Percentiles rank a stretch among this genome's conserved stretches.
These are phyloP conservation scores for Silurus asotus DNA, from an alignment of 2,113 vertebrate species.

Conservation along the genomic window DNA sequence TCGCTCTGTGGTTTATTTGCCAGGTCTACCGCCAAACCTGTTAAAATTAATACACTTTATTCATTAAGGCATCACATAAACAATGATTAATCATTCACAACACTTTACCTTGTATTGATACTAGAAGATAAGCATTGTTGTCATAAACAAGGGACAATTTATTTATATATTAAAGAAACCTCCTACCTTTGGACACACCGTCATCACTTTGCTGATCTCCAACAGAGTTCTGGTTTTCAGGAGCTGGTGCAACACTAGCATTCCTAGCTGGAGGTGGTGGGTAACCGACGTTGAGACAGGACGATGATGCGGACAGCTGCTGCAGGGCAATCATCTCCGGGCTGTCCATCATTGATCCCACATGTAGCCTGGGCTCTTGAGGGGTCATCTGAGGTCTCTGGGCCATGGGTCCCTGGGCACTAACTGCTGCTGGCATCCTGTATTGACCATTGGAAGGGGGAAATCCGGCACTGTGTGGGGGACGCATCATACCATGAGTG, in stretches of 20 bases:
- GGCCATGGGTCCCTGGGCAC: constrained; percentile 54
- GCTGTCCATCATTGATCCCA: constrained; percentile 95
- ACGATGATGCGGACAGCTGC: constrained; percentile 89
- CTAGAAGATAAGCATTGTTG: not conserved
- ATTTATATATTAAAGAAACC: not conserved
- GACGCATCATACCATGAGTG: constrained; percentile 74
- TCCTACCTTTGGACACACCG: constrained; percentile 65
- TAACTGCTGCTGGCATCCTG: constrained; percentile 70
- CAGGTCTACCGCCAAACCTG: constrained; percentile 58
- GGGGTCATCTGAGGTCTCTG: constrained; percentile 51
- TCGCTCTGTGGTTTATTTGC: constrained; percentile 40
- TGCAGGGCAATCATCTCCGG: constrained; percentile 98
- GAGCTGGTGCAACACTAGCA: constrained; percentile 65
- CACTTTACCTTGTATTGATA: not conserved
- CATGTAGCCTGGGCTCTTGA: constrained; percentile 76
- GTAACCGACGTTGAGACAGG: constrained; percentile 71
- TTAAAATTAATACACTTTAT: constrained; percentile 20
- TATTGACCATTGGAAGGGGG: constrained; percentile 77
- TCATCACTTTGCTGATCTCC: constrained; percentile 52
- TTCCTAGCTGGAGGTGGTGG: constrained; percentile 63
- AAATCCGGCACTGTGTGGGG: constrained; percentile 76
- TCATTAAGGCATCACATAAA: not conserved
- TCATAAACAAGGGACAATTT: not conserved
- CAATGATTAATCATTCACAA: not conserved
- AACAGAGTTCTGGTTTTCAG: constrained; percentile 51